Percentiles rank a stretch among this genome's conserved stretches.
phyloP scores from a whole-genome alignment of 2,113 vertebrate species.

The Amazona guildingii region DNA sequence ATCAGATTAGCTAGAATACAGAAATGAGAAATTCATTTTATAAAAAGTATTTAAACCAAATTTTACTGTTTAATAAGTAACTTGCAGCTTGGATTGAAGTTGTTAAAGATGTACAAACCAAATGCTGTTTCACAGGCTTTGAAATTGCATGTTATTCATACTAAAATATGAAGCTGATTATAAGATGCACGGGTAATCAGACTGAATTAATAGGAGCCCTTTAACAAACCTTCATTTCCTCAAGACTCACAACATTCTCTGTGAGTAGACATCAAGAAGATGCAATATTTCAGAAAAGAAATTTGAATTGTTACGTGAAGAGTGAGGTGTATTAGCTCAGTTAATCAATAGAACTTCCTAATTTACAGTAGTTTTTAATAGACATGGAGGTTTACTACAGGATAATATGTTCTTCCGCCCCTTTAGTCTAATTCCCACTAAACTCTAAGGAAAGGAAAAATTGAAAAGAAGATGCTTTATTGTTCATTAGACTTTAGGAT shows the following conservation, averaged over 20 bases:
- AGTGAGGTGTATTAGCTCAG: constrained; percentile 3
- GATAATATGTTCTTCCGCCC: neutral
- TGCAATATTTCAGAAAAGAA: constrained; percentile 21
- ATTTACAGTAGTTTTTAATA: constrained; percentile 49
- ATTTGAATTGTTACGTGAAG: constrained; percentile 39
- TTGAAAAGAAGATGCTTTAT: neutral
- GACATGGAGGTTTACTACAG: neutral
- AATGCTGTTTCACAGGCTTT: constrained; percentile 56
- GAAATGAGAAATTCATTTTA: constrained; percentile 51
- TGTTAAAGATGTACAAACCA: constrained; percentile 68
- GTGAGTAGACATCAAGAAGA: constrained; percentile 51
- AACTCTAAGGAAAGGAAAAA: neutral
- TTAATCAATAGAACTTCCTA: constrained; percentile 44
- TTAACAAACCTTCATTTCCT: constrained; percentile 71
- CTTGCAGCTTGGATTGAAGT: constrained; percentile 58
- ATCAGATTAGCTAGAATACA: constrained; percentile 49
- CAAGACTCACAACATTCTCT: constrained; percentile 44
- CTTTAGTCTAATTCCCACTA: neutral
- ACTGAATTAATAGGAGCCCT: constrained; percentile 74
- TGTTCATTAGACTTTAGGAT: neutral
- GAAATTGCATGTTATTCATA: constrained; percentile 72
- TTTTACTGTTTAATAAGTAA: constrained; percentile 71
- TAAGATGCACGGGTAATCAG: constrained; percentile 74
- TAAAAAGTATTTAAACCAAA: constrained; percentile 62
- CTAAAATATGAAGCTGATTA: constrained; percentile 75